Conservation (phyloP, 1,140 invertebrate species). For the Gryon sp. region DNA sequence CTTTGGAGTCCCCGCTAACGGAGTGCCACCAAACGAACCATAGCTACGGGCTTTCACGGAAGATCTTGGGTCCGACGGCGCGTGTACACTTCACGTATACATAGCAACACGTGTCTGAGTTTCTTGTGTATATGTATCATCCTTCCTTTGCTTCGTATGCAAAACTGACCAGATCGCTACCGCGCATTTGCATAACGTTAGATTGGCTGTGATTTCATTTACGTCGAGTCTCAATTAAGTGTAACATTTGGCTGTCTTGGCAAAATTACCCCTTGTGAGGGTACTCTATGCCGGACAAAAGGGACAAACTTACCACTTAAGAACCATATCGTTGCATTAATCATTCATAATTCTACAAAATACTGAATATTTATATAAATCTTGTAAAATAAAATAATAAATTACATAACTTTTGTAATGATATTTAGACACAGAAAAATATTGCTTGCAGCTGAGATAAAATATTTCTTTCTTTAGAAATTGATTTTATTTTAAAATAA, state of each 20-base stretch:
- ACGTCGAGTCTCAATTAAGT: conserved; percentile 53
- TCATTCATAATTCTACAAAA: conserved; percentile 9
- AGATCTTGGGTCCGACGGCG: conserved; percentile 70
- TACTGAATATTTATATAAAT: too few relatives aligned
- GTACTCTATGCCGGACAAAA: conserved; percentile 47
- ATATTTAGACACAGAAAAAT: too few relatives aligned
- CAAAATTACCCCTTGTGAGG: conserved; percentile 46
- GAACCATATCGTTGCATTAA: conserved; percentile 23
- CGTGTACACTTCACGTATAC: conserved; percentile 60
- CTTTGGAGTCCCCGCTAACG: conserved; percentile 49
- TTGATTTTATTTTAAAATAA: too few relatives aligned
- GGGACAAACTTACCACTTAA: conserved; percentile 60
- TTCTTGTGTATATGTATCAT: conserved; percentile 57
- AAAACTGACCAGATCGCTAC: conserved; percentile 77
- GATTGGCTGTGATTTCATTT: conserved; percentile 79
- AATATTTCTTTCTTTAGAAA: too few relatives aligned
- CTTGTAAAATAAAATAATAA: too few relatives aligned
- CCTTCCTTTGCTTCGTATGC: conserved; percentile 76
- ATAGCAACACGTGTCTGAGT: conserved; percentile 14
- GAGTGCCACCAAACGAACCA: conserved; percentile 60
- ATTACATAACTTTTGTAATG: too few relatives aligned
- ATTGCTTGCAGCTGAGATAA: too few relatives aligned
- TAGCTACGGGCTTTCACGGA: conserved; percentile 60
- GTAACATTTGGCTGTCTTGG: conserved; percentile 55
- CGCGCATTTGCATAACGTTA: conserved; percentile 78